A percentile compares a stretch with the other conserved stretches of the same genome.
These are phyloP conservation scores for Patiria miniata DNA, from an alignment of 35 echinoderm and acorn worm species.

Conservation along the genomic window DNA sequence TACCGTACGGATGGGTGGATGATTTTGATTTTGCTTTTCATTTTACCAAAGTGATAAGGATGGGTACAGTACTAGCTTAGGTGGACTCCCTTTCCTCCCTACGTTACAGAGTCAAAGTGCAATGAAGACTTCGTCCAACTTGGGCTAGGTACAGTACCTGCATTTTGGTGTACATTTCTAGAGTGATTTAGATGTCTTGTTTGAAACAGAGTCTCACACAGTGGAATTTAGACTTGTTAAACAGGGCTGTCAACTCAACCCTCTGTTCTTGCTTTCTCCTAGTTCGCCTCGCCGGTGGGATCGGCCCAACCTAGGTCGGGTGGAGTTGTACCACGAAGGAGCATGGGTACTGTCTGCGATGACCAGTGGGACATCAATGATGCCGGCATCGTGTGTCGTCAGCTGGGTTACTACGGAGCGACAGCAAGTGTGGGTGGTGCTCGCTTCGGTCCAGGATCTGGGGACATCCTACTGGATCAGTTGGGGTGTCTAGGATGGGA, in stretches of 20 bases:
- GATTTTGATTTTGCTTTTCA: no score
- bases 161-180: no score
- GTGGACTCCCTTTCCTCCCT: no score
- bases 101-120: background rate
- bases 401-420: conserved; percentile 45
- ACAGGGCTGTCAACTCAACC: no score
- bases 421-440: conserved; percentile 4
- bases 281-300: conserved; percentile 20
- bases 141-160: no score
- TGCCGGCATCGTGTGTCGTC: conserved; percentile 47
- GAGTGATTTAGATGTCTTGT: background rate
- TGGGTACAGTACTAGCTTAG: no score
- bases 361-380: conserved; percentile 43
- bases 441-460: conserved; percentile 41
- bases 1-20: no score
- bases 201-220: background rate
- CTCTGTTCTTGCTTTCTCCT: background rate
- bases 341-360: conserved; percentile 49
- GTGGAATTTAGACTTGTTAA: background rate
- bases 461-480: conserved; percentile 34
- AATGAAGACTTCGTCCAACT: no score
- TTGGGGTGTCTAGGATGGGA: conserved; percentile 39
- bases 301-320: conserved; percentile 20
- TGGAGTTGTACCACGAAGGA: conserved; percentile 19
- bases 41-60: no score